Conservation (phyloP, 2,113 vertebrate genomes). For the Muntiacus reevesi region DNA sequence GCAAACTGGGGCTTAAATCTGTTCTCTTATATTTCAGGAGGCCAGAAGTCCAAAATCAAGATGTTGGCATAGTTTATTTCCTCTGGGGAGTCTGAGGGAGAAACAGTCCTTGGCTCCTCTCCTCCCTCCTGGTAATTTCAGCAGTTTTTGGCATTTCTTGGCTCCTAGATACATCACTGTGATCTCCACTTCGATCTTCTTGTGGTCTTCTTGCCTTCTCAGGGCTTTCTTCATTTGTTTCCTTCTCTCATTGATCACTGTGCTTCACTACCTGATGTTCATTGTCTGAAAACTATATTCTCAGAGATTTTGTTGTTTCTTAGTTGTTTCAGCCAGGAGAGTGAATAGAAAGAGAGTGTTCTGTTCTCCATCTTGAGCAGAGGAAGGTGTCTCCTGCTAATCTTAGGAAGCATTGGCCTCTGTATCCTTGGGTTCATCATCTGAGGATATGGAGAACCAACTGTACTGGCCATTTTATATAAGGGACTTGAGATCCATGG, state of each 20-base stretch:
- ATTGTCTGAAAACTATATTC: neutral
- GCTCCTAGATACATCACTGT: neutral
- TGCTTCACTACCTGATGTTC: neutral
- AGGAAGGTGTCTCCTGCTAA: neutral
- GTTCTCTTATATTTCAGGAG: neutral
- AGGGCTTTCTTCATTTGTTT: neutral
- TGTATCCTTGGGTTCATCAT: neutral
- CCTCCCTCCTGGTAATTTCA: neutral
- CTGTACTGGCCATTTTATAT: neutral
- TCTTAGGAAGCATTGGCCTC: neutral
- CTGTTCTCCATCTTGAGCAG: neutral
- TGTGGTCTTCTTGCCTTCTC: neutral
- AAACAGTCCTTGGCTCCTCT: neutral
- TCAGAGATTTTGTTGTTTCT: neutral
- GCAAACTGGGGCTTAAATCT: neutral
- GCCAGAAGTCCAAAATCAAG: neutral
- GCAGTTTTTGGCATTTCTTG: neutral
- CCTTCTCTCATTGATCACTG: neutral
- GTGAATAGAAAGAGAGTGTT: neutral
- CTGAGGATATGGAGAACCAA: neutral
- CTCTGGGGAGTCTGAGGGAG: neutral
- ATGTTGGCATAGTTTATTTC: neutral
- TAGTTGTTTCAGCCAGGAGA: neutral
- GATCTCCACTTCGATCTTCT: neutral
- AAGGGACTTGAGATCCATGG: neutral